phyloP scores from a whole-genome alignment of 2,797 vertebrate species.

The Macropus fuliginosus region DNA sequence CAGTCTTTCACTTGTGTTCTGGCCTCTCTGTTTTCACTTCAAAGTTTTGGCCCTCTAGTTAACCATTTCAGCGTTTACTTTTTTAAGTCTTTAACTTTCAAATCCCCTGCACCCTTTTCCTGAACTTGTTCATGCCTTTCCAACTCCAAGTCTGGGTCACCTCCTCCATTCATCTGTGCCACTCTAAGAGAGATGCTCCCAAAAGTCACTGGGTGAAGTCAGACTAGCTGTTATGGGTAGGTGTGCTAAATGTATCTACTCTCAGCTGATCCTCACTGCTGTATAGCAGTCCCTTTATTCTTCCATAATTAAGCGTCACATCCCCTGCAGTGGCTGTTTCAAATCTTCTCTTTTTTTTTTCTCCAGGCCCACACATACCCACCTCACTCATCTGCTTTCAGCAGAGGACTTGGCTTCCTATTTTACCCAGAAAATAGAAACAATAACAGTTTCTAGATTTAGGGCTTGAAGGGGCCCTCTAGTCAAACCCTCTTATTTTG shows the following conservation, averaged over 20 bases:
- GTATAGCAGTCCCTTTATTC: not conserved
- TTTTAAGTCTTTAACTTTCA: not conserved
- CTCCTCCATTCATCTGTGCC: not conserved
- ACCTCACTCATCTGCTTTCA: not conserved
- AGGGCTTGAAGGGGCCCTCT: not conserved
- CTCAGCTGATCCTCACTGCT: not conserved
- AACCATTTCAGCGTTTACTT: not conserved
- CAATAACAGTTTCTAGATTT: not conserved
- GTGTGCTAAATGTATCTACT: not conserved
- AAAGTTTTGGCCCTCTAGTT: constrained; percentile 5
- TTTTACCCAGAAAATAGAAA: not conserved
- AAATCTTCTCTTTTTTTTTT: not conserved
- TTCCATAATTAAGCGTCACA: not conserved
- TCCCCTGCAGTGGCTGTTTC: not conserved
- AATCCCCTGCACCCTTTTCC: not conserved
- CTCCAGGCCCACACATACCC: not conserved
- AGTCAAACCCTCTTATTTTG: not conserved
- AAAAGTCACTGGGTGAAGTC: not conserved
- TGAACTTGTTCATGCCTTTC: not conserved
- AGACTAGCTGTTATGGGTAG: not conserved
- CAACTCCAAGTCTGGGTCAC: not conserved
- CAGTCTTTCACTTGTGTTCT: not conserved
- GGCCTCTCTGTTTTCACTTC: not conserved
- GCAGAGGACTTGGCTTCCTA: not conserved
- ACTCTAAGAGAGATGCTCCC: not conserved